These are phyloP conservation scores for Ephydatia muelleri DNA, from an alignment of 37 sponge, comb jelly and placozoan genomes.

Conservation along the genomic window DNA sequence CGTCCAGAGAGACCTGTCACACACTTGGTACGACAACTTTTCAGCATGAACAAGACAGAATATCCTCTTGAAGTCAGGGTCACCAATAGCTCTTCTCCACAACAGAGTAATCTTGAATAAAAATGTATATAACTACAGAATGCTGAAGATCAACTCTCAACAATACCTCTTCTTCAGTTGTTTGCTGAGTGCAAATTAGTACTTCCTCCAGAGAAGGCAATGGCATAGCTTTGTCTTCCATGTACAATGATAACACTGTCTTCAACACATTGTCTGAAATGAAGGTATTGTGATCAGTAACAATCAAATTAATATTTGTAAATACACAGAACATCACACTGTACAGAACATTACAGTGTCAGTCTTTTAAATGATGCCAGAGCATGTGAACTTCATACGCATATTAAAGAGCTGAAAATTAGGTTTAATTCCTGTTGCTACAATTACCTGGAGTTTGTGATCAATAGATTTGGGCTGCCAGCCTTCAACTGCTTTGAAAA, in stretches of 20 bases:
- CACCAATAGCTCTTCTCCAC: constrained; percentile 47
- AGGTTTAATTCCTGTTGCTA: too few relatives aligned
- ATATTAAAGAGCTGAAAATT: neutral
- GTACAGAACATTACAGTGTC: too few relatives aligned
- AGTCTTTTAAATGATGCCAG: too few relatives aligned
- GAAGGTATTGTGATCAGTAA: too few relatives aligned
- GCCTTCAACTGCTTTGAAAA: neutral
- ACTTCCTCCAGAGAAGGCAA: constrained; percentile 53
- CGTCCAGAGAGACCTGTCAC: constrained; percentile 19
- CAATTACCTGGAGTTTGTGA: constrained; percentile 24
- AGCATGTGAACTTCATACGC: too few relatives aligned
- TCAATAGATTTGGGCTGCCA: constrained; percentile 25
- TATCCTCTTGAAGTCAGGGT: constrained; percentile 40
- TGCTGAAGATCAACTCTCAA: neutral
- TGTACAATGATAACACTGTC: constrained; percentile 35
- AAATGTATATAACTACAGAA: neutral
- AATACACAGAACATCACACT: too few relatives aligned
- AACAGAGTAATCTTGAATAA: neutral
- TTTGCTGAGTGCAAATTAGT: constrained; percentile 21
- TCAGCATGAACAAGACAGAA: constrained; percentile 62
- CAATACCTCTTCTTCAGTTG: constrained; percentile 35
- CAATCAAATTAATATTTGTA: too few relatives aligned
- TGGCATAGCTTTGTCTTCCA: constrained; percentile 22
- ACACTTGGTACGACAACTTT: constrained; percentile 46
- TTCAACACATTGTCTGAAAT: constrained; percentile 33